phyloP scores from a whole-genome alignment of 2,113 vertebrate species.

The Sporophila hypoxantha region DNA sequence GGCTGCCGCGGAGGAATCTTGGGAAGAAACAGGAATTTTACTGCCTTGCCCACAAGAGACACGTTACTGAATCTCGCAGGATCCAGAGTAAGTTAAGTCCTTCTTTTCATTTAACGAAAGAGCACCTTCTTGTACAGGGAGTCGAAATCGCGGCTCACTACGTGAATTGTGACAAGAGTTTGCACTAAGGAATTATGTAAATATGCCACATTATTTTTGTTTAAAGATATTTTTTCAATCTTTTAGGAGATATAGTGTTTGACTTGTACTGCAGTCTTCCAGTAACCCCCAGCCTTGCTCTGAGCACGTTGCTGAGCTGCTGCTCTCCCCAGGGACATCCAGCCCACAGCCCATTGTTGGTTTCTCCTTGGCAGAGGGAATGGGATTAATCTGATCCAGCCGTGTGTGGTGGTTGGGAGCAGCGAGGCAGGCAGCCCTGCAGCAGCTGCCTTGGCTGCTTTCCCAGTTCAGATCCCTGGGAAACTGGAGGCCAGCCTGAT shows the following conservation, averaged over 20 bases:
- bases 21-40: constrained; percentile 51
- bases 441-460: not conserved
- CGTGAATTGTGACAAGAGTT: constrained; percentile 84
- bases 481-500: not conserved
- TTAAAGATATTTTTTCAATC: constrained; percentile 67
- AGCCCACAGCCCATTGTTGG: not conserved
- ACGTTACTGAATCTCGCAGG: constrained; percentile 65
- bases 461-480: not conserved
- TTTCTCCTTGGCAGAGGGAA: not conserved
- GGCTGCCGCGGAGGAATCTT: not conserved
- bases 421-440: not conserved
- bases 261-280: constrained; percentile 51
- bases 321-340: not conserved
- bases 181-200: constrained; percentile 84
- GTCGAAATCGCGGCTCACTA: constrained; percentile 59
- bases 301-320: constrained; percentile 1
- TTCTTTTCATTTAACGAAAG: constrained; percentile 64
- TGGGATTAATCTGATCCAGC: not conserved
- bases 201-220: constrained; percentile 75
- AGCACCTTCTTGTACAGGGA: constrained; percentile 79
- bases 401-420: not conserved
- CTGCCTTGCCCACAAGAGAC: constrained; percentile 65
- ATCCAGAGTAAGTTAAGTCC: constrained; percentile 43
- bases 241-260: constrained; percentile 60
- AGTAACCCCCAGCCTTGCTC: constrained; percentile 16